Evolutionary conservation across 2,888 invertebrate species (phyloP).

Genomic region (Drosophila pseudotalamancana): DNA sequence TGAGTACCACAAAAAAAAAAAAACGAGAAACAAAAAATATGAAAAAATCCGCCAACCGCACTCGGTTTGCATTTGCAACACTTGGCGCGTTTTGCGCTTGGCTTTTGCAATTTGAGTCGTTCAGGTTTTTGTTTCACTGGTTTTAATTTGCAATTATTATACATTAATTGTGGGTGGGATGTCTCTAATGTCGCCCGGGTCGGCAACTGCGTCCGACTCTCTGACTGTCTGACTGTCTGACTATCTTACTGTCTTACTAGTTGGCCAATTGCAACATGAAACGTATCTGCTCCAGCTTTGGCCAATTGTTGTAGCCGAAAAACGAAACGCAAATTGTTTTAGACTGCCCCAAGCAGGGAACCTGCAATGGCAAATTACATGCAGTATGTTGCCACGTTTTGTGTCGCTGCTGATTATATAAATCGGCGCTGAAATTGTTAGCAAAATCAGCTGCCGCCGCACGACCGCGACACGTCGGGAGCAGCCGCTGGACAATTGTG

Average conservation of each 20-base stretch:
- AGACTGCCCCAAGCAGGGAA: conserved; percentile 58
- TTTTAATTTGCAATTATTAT: conserved; percentile 76
- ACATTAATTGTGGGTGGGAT: conserved; percentile 76
- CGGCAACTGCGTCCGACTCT: conserved; percentile 7
- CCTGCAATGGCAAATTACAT: conserved; percentile 59
- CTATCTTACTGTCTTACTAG: conserved; percentile 1
- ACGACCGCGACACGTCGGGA: conserved; percentile 39
- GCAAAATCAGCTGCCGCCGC: conserved; percentile 38
- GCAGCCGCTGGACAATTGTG: conserved; percentile 63
- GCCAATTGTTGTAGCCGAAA: conserved; percentile 39
- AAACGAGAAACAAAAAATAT: conserved; percentile 11
- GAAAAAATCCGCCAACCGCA: conserved; percentile 27
- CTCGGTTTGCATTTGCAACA: conserved; percentile 61
- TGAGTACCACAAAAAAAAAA: conserved; percentile 19
- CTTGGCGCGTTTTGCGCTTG: conserved; percentile 55
- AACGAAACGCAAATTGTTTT: conserved; percentile 74
- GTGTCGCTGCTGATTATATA: conserved; percentile 77
- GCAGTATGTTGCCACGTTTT: conserved; percentile 72
- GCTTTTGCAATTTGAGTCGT: conserved; percentile 65
- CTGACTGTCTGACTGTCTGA: neutral
- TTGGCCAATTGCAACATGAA: conserved; percentile 47
- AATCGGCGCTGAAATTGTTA: conserved; percentile 61
- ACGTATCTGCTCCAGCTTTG: conserved; percentile 11
- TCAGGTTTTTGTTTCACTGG: conserved; percentile 42
- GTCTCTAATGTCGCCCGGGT: conserved; percentile 60